Evolutionary conservation across 23 tunicate species (phyloP).

Genomic region (Halocynthia aurantium): DNA sequence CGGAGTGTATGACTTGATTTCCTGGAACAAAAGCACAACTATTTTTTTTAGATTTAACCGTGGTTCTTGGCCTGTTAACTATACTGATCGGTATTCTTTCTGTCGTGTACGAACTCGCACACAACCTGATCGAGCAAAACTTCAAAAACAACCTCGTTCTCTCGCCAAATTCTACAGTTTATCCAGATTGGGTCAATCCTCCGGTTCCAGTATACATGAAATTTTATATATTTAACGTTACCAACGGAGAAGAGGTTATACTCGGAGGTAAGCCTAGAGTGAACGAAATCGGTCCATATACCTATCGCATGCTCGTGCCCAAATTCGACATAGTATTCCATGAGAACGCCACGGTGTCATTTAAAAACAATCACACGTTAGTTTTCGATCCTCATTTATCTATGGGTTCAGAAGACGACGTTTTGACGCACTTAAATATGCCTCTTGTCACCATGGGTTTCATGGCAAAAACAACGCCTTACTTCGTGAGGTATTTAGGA

Average conservation of each 20-base stretch:
- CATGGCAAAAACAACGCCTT: constrained; percentile 2
- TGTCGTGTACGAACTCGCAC: constrained; percentile 9
- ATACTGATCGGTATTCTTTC: not conserved
- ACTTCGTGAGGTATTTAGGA: not conserved
- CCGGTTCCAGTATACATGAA: constrained; percentile 81
- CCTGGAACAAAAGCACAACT: too few relatives aligned
- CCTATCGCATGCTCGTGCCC: constrained; percentile 34
- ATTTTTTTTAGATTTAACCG: too few relatives aligned
- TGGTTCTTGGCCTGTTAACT: too few relatives aligned
- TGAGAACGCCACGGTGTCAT: constrained; percentile 65
- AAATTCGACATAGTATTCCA: constrained; percentile 63
- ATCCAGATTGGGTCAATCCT: constrained; percentile 67
- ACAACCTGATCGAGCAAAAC: not conserved
- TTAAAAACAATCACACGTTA: constrained; percentile 78
- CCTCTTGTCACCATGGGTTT: constrained; percentile 33
- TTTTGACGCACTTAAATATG: constrained; percentile 51
- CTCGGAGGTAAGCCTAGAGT: constrained; percentile 71
- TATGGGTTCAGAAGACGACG: not conserved
- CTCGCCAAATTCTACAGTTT: constrained; percentile 57
- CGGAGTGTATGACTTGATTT: too few relatives aligned
- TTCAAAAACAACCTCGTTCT: constrained; percentile 39
- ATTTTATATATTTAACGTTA: constrained; percentile 78
- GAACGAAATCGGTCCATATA: constrained; percentile 70
- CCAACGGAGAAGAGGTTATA: constrained; percentile 45
- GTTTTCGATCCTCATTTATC: constrained; percentile 37